These are phyloP conservation scores for Oceanodroma tethys DNA, from an alignment of 2,113 vertebrate genomes.

Conservation along the genomic window DNA sequence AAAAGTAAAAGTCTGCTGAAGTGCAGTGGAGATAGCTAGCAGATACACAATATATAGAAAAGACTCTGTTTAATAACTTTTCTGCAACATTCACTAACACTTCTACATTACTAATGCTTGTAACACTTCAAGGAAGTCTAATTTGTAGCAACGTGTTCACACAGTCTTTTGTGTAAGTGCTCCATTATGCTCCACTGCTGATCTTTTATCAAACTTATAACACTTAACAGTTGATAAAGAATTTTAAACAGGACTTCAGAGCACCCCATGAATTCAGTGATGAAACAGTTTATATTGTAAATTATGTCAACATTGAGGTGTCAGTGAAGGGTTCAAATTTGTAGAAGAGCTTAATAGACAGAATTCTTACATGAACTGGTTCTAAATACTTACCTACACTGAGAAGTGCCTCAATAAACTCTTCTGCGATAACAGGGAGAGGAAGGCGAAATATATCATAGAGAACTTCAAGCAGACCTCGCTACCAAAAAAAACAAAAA, in stretches of 20 bases:
- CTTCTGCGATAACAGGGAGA: constrained; percentile 88
- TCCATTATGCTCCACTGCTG: not conserved
- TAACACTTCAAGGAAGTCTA: not conserved
- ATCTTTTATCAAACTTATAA: not conserved
- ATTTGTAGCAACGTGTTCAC: not conserved
- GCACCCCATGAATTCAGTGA: not conserved
- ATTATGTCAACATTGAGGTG: too few species aligned
- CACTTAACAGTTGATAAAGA: not conserved
- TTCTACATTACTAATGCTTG: not conserved
- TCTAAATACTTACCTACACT: constrained; percentile 86
- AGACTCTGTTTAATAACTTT: not conserved
- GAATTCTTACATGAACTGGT: not conserved
- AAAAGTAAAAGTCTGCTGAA: not conserved
- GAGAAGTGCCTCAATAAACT: constrained; percentile 92
- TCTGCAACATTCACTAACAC: not conserved
- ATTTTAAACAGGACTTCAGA: not conserved
- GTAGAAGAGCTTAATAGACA: not conserved
- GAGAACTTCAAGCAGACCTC: constrained; percentile 91
- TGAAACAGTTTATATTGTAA: not conserved
- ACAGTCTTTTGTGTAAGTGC: not conserved
- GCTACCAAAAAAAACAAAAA: constrained; percentile 63
- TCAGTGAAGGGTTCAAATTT: not conserved
- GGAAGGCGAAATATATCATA: constrained; percentile 97
- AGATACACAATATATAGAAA: not conserved
- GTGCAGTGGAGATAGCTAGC: not conserved